Evolutionary conservation across 2,888 invertebrate genomes (phyloP).

Genomic region (Aethes cnicana): DNA sequence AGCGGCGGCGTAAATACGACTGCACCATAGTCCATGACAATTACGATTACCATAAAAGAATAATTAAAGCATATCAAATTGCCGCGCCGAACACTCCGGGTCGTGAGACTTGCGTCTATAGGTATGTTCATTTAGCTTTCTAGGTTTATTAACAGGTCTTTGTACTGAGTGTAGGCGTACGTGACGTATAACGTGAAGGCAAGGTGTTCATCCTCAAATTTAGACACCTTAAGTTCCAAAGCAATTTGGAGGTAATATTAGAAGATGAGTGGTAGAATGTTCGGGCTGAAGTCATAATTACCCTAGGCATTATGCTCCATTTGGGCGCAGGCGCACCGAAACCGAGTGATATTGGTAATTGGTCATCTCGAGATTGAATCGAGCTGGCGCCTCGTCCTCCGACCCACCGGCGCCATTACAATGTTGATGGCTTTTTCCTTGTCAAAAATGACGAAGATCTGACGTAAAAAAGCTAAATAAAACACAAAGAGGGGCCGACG

Average conservation of each 20-base stretch:
- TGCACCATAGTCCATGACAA: slow-evolving; percentile 67
- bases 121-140: neutral
- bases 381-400: slow-evolving; percentile 64
- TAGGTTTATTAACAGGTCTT: slow-evolving; percentile 2
- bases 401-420: slow-evolving; percentile 75
- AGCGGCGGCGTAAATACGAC: slow-evolving; percentile 61
- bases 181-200: neutral
- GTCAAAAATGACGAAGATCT: slow-evolving; percentile 82
- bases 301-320: slow-evolving; percentile 80
- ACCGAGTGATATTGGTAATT: slow-evolving; percentile 80
- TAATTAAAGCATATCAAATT: slow-evolving; percentile 70
- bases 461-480: slow-evolving; percentile 75
- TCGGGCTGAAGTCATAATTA: slow-evolving; percentile 76
- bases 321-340: slow-evolving; percentile 62
- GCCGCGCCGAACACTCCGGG: slow-evolving; percentile 52
- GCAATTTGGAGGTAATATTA: slow-evolving; percentile 66
- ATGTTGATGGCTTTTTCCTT: slow-evolving; percentile 81
- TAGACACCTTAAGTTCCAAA: slow-evolving; percentile 42
- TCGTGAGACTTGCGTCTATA: slow-evolving; percentile 38
- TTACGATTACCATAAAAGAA: slow-evolving; percentile 75
- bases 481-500: slow-evolving; percentile 74
- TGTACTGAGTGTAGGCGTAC: slow-evolving; percentile 9
- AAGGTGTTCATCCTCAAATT: slow-evolving; percentile 5
- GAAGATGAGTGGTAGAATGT: slow-evolving; percentile 57
- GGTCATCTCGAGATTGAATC: slow-evolving; percentile 77